A percentile compares a stretch with the other conserved stretches of the same genome.
phyloP scores from a whole-genome alignment of 2,797 vertebrate species.

The Pipistrellus pipistrellus region DNA sequence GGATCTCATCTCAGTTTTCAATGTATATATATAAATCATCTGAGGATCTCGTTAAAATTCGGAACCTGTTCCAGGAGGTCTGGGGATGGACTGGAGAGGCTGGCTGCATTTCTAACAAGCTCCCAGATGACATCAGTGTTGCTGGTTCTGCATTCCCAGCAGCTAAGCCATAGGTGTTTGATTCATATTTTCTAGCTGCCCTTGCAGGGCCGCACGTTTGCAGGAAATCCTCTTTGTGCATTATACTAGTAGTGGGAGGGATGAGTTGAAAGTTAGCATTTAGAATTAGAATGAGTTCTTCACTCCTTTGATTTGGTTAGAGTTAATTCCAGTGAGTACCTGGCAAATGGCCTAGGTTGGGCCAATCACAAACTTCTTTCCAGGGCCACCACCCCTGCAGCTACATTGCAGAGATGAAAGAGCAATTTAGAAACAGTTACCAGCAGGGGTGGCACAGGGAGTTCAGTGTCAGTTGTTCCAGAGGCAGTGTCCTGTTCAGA shows the following conservation, averaged over 20 bases:
- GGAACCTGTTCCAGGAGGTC: not conserved
- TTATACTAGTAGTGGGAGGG: not conserved
- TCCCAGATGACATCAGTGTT: not conserved
- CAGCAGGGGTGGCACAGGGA: not conserved
- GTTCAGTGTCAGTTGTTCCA: not conserved
- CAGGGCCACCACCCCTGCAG: not conserved
- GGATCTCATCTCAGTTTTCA: slow-evolving; percentile 21
- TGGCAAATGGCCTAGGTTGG: not conserved
- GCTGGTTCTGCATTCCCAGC: not conserved
- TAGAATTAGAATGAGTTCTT: not conserved
- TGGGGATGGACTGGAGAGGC: not conserved
- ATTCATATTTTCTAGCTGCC: not conserved
- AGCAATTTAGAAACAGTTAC: not conserved
- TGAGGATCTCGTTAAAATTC: not conserved
- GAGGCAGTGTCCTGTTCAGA: not conserved
- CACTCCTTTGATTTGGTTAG: not conserved
- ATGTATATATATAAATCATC: not conserved
- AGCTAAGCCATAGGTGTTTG: not conserved
- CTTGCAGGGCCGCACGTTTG: not conserved
- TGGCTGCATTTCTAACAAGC: not conserved
- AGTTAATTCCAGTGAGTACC: not conserved
- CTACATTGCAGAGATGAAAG: not conserved
- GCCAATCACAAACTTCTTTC: not conserved
- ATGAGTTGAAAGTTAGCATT: not conserved
- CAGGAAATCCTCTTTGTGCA: not conserved